Evolutionary conservation across 2,888 invertebrate species (phyloP), one percentile per base, ranked within the genome.

Genomic region (Nebria salina): DNA sequence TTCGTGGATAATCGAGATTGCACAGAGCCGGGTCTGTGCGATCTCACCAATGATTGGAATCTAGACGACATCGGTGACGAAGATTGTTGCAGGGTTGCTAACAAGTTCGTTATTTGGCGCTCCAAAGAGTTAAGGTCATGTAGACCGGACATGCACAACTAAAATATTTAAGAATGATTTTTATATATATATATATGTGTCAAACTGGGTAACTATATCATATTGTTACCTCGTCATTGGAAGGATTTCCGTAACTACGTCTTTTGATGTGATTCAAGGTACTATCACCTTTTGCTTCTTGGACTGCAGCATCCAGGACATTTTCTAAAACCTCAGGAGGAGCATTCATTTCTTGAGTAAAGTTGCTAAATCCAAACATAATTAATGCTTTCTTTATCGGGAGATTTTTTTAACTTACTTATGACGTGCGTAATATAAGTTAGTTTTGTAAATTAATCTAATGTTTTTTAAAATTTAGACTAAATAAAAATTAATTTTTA

Each of bases 201-300:
- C 34, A 41, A 15, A 73, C 6, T 73, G 15, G n/a, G 72, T 26
- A 0, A 26, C 8, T 41, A 8, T 13, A 25, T 15, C 8, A 70
- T 70, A 70, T 25, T 70, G 20, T 1, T 89, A 94, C 94, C 90
- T 93, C 93, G 65, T 93, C 93, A 15, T 92, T 91, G 66, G 91
- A 92, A 84, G 93, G 93, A 83, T 93, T 93, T 66, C 94, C 93
- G 85, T 94, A 94, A 86, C 94, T 94, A 90, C 93, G 91, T 82
- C 94, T 90, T 85, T 93, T 93, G 26, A 94, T 93, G 88, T 93
- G 94, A 82, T 93, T 91, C 85, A 93, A 94, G 0, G 94, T 94
- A 65, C 92, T 93, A 85, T 94, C 94, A 81, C 91, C 89, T 15
- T 93, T 89, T 0, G 94, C 93, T 87, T 94, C 93, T 82, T 91